A percentile compares a stretch with the other conserved stretches of the same genome.
Evolutionary conservation across 2,797 vertebrate species (phyloP).

Genomic region (Moxostoma hubbsi): DNA sequence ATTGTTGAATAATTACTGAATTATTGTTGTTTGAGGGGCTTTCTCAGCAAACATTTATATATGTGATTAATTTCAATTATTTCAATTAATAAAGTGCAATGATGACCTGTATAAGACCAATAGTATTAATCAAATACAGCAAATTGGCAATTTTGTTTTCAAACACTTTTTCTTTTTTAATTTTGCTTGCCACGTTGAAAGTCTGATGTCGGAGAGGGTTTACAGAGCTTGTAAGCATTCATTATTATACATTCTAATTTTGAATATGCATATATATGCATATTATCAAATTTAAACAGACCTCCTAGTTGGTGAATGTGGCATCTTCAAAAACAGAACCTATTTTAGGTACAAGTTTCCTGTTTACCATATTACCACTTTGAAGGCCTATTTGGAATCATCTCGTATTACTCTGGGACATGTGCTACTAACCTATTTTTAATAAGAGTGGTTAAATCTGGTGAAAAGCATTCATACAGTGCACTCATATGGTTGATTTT

Average conservation of each 20-base stretch:
- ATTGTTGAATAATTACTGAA: too few relatives aligned
- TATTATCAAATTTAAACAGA: background rate
- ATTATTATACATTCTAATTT: background rate
- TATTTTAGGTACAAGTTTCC: slow-evolving; percentile 7
- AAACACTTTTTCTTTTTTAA: too few relatives aligned
- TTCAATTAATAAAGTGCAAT: too few relatives aligned
- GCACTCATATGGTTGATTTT: background rate
- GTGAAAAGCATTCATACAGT: slow-evolving; percentile 18
- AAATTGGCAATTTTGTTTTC: too few relatives aligned
- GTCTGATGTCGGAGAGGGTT: too few relatives aligned
- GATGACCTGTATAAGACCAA: too few relatives aligned
- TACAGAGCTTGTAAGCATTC: background rate
- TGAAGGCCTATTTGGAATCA: slow-evolving; percentile 39
- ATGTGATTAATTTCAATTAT: too few relatives aligned
- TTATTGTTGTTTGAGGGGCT: too few relatives aligned
- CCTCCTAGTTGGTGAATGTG: slow-evolving; percentile 19
- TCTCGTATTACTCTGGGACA: slow-evolving; percentile 31
- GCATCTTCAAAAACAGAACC: slow-evolving; percentile 25
- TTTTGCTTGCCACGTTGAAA: too few relatives aligned
- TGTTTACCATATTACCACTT: slow-evolving; percentile 30
- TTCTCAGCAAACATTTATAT: too few relatives aligned
- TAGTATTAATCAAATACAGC: too few relatives aligned
- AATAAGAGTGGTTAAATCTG: background rate
- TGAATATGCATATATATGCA: background rate
- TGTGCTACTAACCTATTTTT: slow-evolving; percentile 47